Evolutionary conservation across 2,888 invertebrate genomes (phyloP).

Genomic region (Lasioglossum pauxillum): DNA sequence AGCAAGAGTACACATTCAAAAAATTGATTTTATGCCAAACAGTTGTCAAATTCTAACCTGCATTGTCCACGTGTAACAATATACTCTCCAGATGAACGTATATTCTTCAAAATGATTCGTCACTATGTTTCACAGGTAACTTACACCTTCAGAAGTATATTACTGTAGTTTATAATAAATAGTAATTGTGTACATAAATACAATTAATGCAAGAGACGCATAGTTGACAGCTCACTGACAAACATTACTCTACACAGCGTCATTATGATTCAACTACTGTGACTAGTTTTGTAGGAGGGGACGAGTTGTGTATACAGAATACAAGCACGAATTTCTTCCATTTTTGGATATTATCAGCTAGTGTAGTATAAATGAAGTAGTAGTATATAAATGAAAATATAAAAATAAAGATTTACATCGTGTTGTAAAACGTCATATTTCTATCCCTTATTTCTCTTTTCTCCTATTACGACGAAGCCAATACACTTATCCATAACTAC

Average conservation of each 20-base stretch:
- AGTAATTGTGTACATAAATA: conserved; percentile 1
- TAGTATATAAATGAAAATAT: background rate
- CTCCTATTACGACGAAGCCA: background rate
- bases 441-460: background rate
- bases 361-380: background rate
- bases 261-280: conserved; percentile 60
- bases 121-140: background rate
- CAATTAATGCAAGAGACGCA: background rate
- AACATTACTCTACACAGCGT: conserved; percentile 37
- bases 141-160: background rate
- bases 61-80: conserved; percentile 55
- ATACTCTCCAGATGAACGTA: background rate
- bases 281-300: conserved; percentile 6
- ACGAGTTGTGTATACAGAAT: conserved; percentile 15
- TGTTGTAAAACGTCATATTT: background rate
- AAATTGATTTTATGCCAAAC: background rate
- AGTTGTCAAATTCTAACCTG: conserved; percentile 57
- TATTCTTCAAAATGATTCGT: conserved; percentile 5
- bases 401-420: background rate
- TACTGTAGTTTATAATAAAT: background rate
- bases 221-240: conserved; percentile 52
- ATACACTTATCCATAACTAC: background rate
- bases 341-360: background rate
- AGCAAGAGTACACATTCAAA: background rate
- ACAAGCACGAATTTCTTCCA: background rate